phyloP scores from a whole-genome alignment of 2,888 invertebrate species.

The Chrysolina americana region DNA sequence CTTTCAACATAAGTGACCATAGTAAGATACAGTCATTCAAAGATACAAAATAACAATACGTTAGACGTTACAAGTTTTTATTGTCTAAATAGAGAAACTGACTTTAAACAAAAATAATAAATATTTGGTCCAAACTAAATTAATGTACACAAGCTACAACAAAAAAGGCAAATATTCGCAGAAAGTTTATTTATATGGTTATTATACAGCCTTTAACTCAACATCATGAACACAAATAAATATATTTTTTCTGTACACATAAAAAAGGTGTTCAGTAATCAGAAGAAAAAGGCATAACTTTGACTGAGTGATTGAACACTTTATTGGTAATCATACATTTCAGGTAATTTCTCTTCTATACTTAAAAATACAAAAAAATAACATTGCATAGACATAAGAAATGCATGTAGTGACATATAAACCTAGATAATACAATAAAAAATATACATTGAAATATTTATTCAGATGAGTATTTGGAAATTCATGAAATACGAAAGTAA shows the following conservation, averaged over 20 bases:
- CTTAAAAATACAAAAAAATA: constrained; percentile 53
- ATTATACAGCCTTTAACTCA: constrained; percentile 63
- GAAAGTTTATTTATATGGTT: constrained; percentile 68
- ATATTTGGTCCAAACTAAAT: constrained; percentile 54
- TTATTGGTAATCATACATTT: constrained; percentile 65
- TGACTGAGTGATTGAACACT: constrained; percentile 65
- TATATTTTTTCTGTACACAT: constrained; percentile 63
- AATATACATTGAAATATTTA: constrained; percentile 57
- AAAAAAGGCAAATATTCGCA: constrained; percentile 56
- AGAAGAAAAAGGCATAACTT: constrained; percentile 54
- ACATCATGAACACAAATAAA: constrained; percentile 58
- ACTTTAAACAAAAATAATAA: constrained; percentile 46
- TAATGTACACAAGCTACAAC: constrained; percentile 54
- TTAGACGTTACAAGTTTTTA: constrained; percentile 45
- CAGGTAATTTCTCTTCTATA: constrained; percentile 57
- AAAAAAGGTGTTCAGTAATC: constrained; percentile 47
- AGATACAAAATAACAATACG: constrained; percentile 34
- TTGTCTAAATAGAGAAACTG: constrained; percentile 44
- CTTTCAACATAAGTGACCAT: constrained; percentile 31
- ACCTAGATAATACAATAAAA: constrained; percentile 56
- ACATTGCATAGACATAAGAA: constrained; percentile 47
- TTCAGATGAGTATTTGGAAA: constrained; percentile 62
- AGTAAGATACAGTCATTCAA: constrained; percentile 44
- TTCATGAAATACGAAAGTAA: constrained; percentile 58
- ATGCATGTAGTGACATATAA: constrained; percentile 47